Evolutionary conservation across 2,797 vertebrate genomes (phyloP).

Genomic region (Malurus leucopterus): DNA sequence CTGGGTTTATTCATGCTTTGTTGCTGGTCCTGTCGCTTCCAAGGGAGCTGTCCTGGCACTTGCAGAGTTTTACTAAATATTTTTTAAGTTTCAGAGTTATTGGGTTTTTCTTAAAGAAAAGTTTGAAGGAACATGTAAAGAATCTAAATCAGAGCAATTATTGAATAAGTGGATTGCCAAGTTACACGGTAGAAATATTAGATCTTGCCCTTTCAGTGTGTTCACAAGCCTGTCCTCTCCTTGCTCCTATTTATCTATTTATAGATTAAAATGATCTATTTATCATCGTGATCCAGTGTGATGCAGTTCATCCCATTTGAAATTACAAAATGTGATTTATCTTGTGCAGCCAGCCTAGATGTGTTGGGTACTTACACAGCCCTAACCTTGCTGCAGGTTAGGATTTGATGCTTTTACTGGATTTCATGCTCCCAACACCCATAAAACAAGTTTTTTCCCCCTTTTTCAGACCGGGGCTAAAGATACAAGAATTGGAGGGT

Average conservation of each 20-base stretch:
- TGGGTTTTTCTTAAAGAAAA: not conserved
- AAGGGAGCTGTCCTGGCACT: not conserved
- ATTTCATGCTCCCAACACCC: not conserved
- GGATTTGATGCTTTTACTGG: not conserved
- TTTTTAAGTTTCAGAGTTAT: not conserved
- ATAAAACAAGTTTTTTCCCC: fast-evolving
- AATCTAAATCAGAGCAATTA: not conserved
- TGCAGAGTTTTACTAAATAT: not conserved
- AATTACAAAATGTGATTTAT: not conserved
- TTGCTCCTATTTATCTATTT: not conserved
- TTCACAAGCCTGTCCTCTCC: not conserved
- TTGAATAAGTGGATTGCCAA: not conserved
- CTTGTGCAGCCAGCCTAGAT: not conserved
- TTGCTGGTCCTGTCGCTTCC: not conserved
- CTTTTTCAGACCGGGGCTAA: not conserved
- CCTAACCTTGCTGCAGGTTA: not conserved
- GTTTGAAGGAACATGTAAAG: not conserved
- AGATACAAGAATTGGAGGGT: fast-evolving
- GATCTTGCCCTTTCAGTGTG: not conserved
- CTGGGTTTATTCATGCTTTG: slow-evolving; percentile 24
- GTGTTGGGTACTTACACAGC: not conserved
- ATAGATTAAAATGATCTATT: not conserved
- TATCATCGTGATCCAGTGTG: not conserved
- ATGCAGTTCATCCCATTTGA: not conserved
- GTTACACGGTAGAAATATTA: not conserved